Conservation (phyloP, 2,797 vertebrate species). For the Sphenodon punctatus region DNA sequence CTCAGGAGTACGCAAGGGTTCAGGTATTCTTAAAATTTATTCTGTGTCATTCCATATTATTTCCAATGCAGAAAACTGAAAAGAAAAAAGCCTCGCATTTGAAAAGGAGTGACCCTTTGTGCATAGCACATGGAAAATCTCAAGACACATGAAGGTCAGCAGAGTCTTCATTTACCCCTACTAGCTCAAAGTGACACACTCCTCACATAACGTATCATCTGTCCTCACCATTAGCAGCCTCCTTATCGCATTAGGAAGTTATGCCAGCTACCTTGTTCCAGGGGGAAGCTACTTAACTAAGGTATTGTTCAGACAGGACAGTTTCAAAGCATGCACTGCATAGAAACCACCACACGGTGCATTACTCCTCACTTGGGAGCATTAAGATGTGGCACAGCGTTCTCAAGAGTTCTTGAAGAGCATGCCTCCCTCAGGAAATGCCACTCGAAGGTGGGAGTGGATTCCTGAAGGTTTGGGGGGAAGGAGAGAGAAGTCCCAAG, state of each 20-base stretch:
- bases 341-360: too few relatives aligned
- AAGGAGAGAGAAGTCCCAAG: too few relatives aligned
- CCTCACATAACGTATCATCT: not conserved
- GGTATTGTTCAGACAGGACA: too few relatives aligned
- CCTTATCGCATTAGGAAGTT: not conserved
- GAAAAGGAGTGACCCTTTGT: not conserved
- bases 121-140: not conserved
- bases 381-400: too few relatives aligned
- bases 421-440: too few relatives aligned
- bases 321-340: too few relatives aligned
- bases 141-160: not conserved
- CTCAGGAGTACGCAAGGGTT: not conserved
- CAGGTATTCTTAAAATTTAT: fast-evolving
- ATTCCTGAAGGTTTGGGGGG: too few relatives aligned
- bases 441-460: too few relatives aligned
- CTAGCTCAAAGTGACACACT: not conserved
- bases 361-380: too few relatives aligned
- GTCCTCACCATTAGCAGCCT: not conserved
- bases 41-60: fast-evolving
- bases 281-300: too few relatives aligned
- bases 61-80: not conserved
- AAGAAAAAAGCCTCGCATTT: not conserved
- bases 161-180: fast-evolving
- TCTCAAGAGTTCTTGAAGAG: too few relatives aligned
- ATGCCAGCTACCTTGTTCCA: too few relatives aligned